Base-by-base conservation (phyloP, 53 echinoderm and acorn worm genomes). In the Crossaster papposus region DNA sequence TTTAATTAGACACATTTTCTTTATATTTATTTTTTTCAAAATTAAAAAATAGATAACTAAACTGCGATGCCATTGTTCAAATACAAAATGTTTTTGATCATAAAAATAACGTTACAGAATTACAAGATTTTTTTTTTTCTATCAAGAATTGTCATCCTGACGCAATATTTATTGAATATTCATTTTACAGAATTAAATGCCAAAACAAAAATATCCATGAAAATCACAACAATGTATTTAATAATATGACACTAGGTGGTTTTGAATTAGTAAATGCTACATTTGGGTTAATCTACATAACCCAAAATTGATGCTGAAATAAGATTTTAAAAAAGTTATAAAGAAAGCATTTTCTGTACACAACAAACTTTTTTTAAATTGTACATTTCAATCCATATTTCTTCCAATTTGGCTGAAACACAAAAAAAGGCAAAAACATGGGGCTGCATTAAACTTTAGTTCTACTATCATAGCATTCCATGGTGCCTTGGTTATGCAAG, bases 121-220 rank as follows among this genome's bases (percentile, higher is more conserved):
- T 11, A 62, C 15, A 81, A 22, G 29, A 37, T 23, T 64, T 2
- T 18, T 17, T 3, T 74, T 35, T 35, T 74, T 74, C 28, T 70
- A 51, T 68, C 83, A 83, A 70, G 44, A 70, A 33, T 50, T 83
- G 63, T 70, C 50, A 81, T 81, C 81, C 68, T 70, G 68, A 70
- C 17, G 70, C 51, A 30, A 26, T 70, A 83, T 83, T 83, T 83
- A 83, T 83, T 83, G 70, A 51, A 44, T 83, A 83, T 68, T 83
- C 26, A 32, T 30, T 70, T 68, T 70, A 83, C 83, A 70, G 71
- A 83, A 70, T 70, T 24, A 68, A 83, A 68, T 70, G 83, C 70
- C 70, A 70, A 83, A 44, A 83, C 70, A 65, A 70, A 83, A 83
- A 83, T 83, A 83, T 83, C 50, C 44, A 83, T 70, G 83, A 70